Base-by-base conservation (phyloP, 2,888 invertebrate genomes). In the Drosophila rubida region DNA sequence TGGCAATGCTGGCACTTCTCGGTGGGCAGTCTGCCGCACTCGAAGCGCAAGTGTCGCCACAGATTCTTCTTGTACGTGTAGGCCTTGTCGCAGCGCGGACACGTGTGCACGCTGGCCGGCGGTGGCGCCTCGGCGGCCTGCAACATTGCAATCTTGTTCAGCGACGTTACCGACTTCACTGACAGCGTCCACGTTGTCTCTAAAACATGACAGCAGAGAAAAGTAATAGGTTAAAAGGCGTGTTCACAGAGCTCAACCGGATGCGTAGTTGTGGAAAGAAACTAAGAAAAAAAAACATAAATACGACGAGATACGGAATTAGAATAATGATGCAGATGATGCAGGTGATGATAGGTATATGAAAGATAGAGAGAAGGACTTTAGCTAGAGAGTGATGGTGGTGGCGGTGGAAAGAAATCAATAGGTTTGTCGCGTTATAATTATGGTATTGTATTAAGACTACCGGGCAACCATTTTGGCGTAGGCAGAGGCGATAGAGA, bases 61-160 rank as follows among this genome's bases (percentile, higher is more conserved):
- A 94, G 91, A 80, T 94, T 94, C 77, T 94, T 93, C 69, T 93
- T 92, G 90, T 94, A 93, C 44, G 93, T 93, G 84, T 94, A 94
- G 41, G 90, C 90, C 78, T 94, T 94, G 42, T 92, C 91, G 83
- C 94, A 94, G n/a, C 92, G 92, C 0, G 93, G 92, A 80, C 94
- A 94, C 30, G 92, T 89, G 62, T 92, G 91, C 1, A 75, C 69
- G 23, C 37, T 70, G 25, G 45, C 7, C 13, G 55, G 48, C n/a
- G 62, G 13, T 23, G 78, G 59, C 39, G 68, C 50, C 44, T 39
- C 77, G 23, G 71, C 62, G 32, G 76, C 58, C 69, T 78, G 60
- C 64, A 86, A 79, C 44, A 70, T 58, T 37, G 60, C 70, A 82
- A 75, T 85, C 19, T 89, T 90, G 57, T 92, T 92, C n/a, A 92